phyloP scores from a whole-genome alignment of 2,113 vertebrate genomes.

The Todiramphus saurophagus region DNA sequence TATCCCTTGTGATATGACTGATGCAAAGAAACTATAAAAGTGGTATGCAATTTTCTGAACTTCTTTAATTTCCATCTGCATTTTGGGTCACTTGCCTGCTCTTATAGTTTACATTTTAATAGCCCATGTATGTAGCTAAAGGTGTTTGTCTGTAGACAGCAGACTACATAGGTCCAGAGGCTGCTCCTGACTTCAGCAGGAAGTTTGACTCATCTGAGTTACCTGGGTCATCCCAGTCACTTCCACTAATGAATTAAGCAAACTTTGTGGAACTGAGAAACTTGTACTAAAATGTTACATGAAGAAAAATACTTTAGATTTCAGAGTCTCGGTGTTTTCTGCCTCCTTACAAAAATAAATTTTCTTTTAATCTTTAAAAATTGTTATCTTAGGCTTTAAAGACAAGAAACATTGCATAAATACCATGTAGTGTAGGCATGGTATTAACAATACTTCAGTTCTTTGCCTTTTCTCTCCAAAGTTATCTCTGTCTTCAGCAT shows the following conservation, averaged over 20 bases:
- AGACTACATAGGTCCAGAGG: not conserved
- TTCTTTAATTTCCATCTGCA: not conserved
- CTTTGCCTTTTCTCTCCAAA: not conserved
- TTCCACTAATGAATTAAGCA: not conserved
- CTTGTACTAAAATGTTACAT: not conserved
- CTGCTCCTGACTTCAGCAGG: not conserved
- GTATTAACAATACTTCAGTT: not conserved
- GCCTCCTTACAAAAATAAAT: not conserved
- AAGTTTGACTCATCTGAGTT: not conserved
- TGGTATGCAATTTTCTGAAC: not conserved
- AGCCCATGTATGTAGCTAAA: not conserved
- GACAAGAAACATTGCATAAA: not conserved
- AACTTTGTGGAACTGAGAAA: not conserved
- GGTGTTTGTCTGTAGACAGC: not conserved
- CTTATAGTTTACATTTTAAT: not conserved
- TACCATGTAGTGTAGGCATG: not conserved
- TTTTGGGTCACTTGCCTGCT: not conserved
- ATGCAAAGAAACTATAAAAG: not conserved
- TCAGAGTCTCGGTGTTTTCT: not conserved
- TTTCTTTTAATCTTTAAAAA: not conserved
- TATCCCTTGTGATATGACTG: not conserved
- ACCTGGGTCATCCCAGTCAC: not conserved
- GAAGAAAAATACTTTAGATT: not conserved
- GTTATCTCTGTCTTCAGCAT: not conserved
- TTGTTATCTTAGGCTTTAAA: not conserved